Percentiles rank a stretch among this genome's conserved stretches.
Evolutionary conservation across 2,888 invertebrate genomes (phyloP).

Genomic region (Chalcosyrphus nemorum): DNA sequence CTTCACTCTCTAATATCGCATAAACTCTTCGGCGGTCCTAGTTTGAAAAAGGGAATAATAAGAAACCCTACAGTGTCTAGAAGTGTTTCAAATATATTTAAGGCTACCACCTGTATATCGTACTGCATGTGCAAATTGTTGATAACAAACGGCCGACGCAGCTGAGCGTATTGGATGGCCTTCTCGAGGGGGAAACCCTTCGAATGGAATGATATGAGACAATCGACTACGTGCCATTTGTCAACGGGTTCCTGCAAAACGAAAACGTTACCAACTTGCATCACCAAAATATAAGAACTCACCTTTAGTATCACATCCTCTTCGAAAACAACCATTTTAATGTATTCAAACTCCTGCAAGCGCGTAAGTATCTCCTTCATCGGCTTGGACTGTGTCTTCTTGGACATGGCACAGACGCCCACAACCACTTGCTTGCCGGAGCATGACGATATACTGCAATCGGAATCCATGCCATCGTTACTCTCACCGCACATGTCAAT

Average conservation of each 20-base stretch:
- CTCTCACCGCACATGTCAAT: constrained; percentile 88
- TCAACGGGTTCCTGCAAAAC: constrained; percentile 92
- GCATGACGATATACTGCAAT: constrained; percentile 83
- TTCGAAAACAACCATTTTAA: constrained; percentile 96
- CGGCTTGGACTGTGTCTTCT: constrained; percentile 99
- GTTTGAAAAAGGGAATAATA: constrained; percentile 66
- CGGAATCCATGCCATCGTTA: constrained; percentile 84
- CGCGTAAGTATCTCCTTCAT: constrained; percentile 99
- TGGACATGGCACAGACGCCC: constrained; percentile 99
- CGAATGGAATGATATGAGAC: constrained; percentile 98
- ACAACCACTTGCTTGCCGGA: constrained; percentile 96
- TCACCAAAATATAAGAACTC: no score
- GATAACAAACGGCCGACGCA: constrained; percentile 97
- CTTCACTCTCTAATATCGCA: constrained; percentile 94
- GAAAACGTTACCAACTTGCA: background rate
- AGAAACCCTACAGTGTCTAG: constrained; percentile 43
- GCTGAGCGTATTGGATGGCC: constrained; percentile 96
- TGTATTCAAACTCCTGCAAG: constrained; percentile 97
- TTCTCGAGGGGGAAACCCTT: constrained; percentile 99
- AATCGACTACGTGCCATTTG: constrained; percentile 99
- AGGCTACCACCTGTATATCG: constrained; percentile 90
- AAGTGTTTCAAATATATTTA: constrained; percentile 18
- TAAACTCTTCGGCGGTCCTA: constrained; percentile 97
- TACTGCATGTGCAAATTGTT: constrained; percentile 99
- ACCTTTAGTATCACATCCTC: constrained; percentile 98